Conservation (phyloP, 1,140 invertebrate species). For the Drosophila lini region DNA sequence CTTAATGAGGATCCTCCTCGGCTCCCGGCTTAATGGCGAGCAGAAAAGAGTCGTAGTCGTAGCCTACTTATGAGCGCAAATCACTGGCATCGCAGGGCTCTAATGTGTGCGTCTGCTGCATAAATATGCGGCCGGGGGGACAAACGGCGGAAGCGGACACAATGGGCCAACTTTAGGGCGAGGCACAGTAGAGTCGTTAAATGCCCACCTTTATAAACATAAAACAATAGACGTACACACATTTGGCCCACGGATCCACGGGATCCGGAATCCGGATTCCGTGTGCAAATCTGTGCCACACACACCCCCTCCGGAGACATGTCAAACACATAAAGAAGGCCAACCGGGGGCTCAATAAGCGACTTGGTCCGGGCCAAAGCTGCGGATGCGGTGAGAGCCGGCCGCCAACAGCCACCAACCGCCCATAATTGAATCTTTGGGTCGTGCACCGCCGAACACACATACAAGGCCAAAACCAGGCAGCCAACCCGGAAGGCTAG, state of each 20-base stretch:
- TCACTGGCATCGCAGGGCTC: constrained; percentile 18
- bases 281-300: constrained; percentile 26
- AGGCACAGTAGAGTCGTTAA: constrained; percentile 56
- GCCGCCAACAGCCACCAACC: constrained; percentile 28
- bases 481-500: constrained; percentile 30
- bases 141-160: constrained; percentile 53
- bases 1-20: constrained; percentile 22
- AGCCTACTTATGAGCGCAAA: constrained; percentile 59
- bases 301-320: constrained; percentile 37
- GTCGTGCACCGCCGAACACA: constrained; percentile 45
- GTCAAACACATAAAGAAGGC: constrained; percentile 62
- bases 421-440: constrained; percentile 76
- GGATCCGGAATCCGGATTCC: constrained; percentile 15
- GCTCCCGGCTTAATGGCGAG: constrained; percentile 5
- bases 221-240: constrained; percentile 55
- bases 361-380: constrained; percentile 19
- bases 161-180: constrained; percentile 57
- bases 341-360: constrained; percentile 54
- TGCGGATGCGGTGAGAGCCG: constrained; percentile 43
- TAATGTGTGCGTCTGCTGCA: constrained; percentile 34
- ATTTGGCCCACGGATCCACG: constrained; percentile 38
- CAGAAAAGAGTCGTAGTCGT: constrained; percentile 15
- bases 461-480: constrained; percentile 4
- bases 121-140: constrained; percentile 30
- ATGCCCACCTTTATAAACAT: constrained; percentile 62